phyloP scores from a whole-genome alignment of 2,113 vertebrate species.

The Entelurus aequoreus region DNA sequence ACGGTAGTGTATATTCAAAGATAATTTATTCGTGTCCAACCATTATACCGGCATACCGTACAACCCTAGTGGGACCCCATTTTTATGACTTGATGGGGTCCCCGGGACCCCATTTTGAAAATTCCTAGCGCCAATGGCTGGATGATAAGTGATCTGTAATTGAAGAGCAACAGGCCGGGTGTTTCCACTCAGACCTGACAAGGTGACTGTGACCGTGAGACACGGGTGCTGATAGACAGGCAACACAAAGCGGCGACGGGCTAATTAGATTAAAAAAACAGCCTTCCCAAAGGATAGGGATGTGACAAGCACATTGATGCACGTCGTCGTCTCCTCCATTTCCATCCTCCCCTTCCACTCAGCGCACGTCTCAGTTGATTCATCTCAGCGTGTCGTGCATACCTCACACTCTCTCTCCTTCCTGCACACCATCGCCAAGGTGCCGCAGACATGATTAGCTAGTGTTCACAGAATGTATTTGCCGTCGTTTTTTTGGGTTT shows the following conservation, averaged over 20 bases:
- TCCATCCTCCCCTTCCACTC: constrained; percentile 35
- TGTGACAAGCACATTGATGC: constrained; percentile 69
- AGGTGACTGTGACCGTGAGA: constrained; percentile 63
- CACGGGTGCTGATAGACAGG: constrained; percentile 58
- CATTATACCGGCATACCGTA: no score
- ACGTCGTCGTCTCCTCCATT: constrained; percentile 50
- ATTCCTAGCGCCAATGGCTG: no score
- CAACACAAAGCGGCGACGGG: constrained; percentile 57
- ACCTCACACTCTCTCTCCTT: neutral
- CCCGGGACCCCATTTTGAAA: no score
- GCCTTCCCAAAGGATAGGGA: constrained; percentile 61
- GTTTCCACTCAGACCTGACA: constrained; percentile 56
- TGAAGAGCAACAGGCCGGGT: constrained; percentile 57
- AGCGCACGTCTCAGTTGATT: constrained; percentile 25
- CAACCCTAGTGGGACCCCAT: no score
- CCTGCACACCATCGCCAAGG: neutral
- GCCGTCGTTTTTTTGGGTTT: no score
- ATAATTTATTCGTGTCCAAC: no score
- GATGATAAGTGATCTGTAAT: constrained; percentile 40
- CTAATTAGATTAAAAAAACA: constrained; percentile 72
- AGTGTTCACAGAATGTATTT: no score
- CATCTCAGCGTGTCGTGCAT: constrained; percentile 12
- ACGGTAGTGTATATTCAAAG: no score
- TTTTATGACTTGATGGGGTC: no score
- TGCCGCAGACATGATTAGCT: no score